Evolutionary conservation across 53 echinoderm and acorn worm species (phyloP).

Genomic region (Paelopatides confundens): DNA sequence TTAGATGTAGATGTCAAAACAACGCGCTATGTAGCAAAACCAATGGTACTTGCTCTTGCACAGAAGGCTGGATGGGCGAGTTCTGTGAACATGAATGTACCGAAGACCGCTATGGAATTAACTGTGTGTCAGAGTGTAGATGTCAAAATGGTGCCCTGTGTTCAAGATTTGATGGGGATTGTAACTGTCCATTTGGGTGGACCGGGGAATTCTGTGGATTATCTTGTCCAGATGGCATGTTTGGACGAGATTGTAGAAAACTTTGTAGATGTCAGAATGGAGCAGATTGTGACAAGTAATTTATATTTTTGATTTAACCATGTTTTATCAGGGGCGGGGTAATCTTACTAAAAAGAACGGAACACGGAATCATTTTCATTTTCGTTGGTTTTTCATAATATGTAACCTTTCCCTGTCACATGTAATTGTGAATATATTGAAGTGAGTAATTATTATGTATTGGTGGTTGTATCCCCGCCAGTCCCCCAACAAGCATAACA

Average conservation of each 20-base stretch:
- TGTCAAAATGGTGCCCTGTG: conserved; percentile 79
- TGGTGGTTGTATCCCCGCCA: too few relatives aligned
- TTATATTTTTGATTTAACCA: neutral
- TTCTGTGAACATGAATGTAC: conserved; percentile 67
- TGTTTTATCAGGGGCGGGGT: too few relatives aligned
- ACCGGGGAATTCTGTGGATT: conserved; percentile 67
- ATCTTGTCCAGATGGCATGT: conserved; percentile 60
- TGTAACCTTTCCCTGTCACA: too few relatives aligned
- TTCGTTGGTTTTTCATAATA: too few relatives aligned
- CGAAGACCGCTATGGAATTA: conserved; percentile 61
- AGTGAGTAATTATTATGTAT: too few relatives aligned
- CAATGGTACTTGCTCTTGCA: conserved; percentile 75
- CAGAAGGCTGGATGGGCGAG: conserved; percentile 79
- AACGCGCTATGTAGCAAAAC: conserved; percentile 55
- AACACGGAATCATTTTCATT: too few relatives aligned
- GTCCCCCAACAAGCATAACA: too few relatives aligned
- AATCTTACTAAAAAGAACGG: too few relatives aligned
- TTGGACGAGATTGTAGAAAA: conserved; percentile 69
- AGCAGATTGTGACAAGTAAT: conserved; percentile 52
- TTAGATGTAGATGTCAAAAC: conserved; percentile 57
- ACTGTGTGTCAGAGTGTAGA: conserved; percentile 66
- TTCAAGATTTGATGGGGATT: conserved; percentile 86
- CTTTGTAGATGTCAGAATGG: conserved; percentile 77
- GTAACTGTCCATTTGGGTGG: conserved; percentile 80
- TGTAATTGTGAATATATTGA: too few relatives aligned